Evolutionary conservation across 2,888 invertebrate species (phyloP).

Genomic region (Ochropleura plecta): DNA sequence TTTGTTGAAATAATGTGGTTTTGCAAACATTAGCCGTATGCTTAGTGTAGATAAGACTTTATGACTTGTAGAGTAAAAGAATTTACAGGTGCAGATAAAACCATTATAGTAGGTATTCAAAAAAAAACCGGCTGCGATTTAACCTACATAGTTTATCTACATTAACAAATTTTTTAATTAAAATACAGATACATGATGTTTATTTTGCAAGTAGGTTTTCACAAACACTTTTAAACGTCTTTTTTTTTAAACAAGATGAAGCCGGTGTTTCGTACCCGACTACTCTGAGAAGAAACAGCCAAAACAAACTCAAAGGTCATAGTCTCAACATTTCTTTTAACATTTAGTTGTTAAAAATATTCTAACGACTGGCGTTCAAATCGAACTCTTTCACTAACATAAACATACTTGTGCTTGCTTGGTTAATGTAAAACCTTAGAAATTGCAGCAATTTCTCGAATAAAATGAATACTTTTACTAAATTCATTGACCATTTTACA

Average conservation of each 20-base stretch:
- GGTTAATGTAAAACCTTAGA: background rate
- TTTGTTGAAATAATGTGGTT: background rate
- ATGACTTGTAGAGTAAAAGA: background rate
- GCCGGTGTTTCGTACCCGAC: too few species aligned
- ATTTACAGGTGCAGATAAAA: background rate
- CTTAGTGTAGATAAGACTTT: background rate
- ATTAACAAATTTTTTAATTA: background rate
- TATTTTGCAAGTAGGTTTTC: too few species aligned
- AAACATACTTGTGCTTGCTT: background rate
- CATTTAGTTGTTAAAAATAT: background rate
- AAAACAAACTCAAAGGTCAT: too few species aligned
- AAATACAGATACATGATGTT: background rate
- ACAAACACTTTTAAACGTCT: too few species aligned
- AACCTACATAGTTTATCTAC: background rate
- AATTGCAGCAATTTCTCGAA: background rate
- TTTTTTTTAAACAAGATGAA: too few species aligned
- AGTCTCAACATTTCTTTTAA: background rate
- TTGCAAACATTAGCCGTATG: background rate
- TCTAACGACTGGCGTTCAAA: background rate
- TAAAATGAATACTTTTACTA: background rate
- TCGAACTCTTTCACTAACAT: background rate
- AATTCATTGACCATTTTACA: slow-evolving; percentile 20
- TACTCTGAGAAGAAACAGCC: too few species aligned
- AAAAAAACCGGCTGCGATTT: background rate
- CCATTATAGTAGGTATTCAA: too few species aligned